Percentiles rank a stretch among this genome's conserved stretches.
Evolutionary conservation across 2,888 invertebrate genomes (phyloP).

Genomic region (Dryadula phaetusa): DNA sequence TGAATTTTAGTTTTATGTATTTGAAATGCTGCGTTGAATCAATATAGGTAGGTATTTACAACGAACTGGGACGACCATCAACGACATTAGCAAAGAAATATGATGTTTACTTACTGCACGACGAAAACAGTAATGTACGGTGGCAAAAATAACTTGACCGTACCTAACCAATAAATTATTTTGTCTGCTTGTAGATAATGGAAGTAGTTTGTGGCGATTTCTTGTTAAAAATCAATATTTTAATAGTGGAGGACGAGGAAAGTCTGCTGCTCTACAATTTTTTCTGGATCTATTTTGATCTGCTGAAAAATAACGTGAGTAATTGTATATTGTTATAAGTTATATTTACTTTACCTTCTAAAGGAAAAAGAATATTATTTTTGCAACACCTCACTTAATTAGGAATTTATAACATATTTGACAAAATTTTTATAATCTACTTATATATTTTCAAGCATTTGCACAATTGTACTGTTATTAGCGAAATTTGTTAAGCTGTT

Average conservation of each 20-base stretch:
- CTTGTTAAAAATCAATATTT: background rate
- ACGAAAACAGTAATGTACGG: slow-evolving; percentile 17
- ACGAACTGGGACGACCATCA: background rate
- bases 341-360: background rate
- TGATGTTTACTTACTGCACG: slow-evolving; percentile 10
- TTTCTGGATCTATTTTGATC: background rate
- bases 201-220: slow-evolving; percentile 7
- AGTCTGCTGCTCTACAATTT: background rate
- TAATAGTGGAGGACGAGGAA: background rate
- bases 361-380: no score
- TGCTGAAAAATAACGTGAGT: background rate
- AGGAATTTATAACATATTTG: no score
- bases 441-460: no score
- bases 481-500: background rate
- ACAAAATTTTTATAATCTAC: no score
- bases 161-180: slow-evolving; percentile 30
- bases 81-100: slow-evolving; percentile 15
- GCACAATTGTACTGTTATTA: no score
- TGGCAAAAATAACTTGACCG: slow-evolving; percentile 18
- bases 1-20: no score
- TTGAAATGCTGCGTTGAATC: background rate
- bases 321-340: background rate
- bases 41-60: background rate
- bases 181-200: slow-evolving; percentile 15
- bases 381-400: no score